Conservation (phyloP, 1,140 invertebrate species). For the Sipha flava region DNA sequence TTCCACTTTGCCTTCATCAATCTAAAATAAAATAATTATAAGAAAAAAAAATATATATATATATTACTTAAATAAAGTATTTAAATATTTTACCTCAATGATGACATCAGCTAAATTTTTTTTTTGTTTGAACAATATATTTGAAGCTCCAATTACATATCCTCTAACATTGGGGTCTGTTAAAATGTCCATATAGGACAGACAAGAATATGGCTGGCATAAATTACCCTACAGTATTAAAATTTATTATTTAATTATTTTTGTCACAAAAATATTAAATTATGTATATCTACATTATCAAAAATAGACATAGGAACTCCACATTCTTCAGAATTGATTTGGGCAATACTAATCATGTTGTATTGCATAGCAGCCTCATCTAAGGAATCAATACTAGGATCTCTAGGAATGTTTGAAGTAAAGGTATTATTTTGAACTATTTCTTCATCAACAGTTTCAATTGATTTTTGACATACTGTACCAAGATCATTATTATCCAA, state of each 20-base stretch:
- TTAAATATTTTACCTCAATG: constrained; percentile 59
- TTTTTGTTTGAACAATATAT: constrained; percentile 94
- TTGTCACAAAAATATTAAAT: constrained; percentile 34
- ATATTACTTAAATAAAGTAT: neutral
- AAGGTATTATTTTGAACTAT: neutral
- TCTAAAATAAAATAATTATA: constrained; percentile 39
- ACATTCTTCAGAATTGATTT: constrained; percentile 48
- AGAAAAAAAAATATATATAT: neutral
- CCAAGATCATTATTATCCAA: neutral
- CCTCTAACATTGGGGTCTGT: constrained; percentile 79
- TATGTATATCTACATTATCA: constrained; percentile 54
- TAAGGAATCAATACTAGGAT: constrained; percentile 54
- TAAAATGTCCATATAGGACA: constrained; percentile 89
- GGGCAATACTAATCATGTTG: constrained; percentile 47
- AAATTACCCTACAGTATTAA: constrained; percentile 63
- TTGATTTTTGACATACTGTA: neutral
- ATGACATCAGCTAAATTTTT: constrained; percentile 85
- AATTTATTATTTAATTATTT: neutral
- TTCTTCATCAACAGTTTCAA: constrained; percentile 14
- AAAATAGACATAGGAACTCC: constrained; percentile 84
- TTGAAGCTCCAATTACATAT: constrained; percentile 93
- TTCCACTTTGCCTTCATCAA: constrained; percentile 76
- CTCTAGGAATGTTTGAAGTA: constrained; percentile 46
- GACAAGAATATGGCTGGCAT: constrained; percentile 90
- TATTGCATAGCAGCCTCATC: constrained; percentile 49